Evolutionary conservation across 37 sponge, comb jelly and placozoan genomes (phyloP), one percentile per base, ranked within the genome.

Genomic region (Cladorhizidae sp.): DNA sequence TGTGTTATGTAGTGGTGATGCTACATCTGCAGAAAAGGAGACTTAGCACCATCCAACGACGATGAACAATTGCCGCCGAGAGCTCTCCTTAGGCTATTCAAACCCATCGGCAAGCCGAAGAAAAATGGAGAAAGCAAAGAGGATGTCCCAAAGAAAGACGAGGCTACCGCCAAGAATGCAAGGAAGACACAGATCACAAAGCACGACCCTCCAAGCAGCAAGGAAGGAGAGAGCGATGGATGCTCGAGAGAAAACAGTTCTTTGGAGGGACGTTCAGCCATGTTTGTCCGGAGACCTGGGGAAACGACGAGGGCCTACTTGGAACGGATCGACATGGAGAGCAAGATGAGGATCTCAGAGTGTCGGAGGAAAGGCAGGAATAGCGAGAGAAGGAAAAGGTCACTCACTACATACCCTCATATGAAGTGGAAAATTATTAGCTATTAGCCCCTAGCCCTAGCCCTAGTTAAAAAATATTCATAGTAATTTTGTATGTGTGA

Each of bases 301-400:
- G 93, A 92, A 59, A 70, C 80, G n/a, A 22, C 43, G 0, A 80
- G 76, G 52, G 50, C 37, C 2, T 92, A 72, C 68, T 64, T 89
- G 65, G 72, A 80, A 33, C 74, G 93, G 32, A 75, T 92, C 17
- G 90, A 92, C 72, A 32, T 80, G 23, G 93, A 92, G 79, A 78
- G 82, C 31, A 92, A 88, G 25, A 77, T 64, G 5, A 63, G 78
- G 49, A 58, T 92, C n/a, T 63, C 74, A 54, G 73, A 88, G 50
- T n/a, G 67, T 20, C 65, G 62, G 50, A 84, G 50, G 70, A 85
- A 92, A 67, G 26, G 80, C 43, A 22, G 79, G 81, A 62, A 73
- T 71, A 38, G 50, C 39, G n/a, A n/a, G n/a, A 74, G 74, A 41
- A 67, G 79, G 54, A 54, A 57, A 50, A 45, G 38, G 57, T 55